These are phyloP conservation scores for Pelecanus crispus DNA, from an alignment of 2,113 vertebrate genomes.

Conservation along the genomic window DNA sequence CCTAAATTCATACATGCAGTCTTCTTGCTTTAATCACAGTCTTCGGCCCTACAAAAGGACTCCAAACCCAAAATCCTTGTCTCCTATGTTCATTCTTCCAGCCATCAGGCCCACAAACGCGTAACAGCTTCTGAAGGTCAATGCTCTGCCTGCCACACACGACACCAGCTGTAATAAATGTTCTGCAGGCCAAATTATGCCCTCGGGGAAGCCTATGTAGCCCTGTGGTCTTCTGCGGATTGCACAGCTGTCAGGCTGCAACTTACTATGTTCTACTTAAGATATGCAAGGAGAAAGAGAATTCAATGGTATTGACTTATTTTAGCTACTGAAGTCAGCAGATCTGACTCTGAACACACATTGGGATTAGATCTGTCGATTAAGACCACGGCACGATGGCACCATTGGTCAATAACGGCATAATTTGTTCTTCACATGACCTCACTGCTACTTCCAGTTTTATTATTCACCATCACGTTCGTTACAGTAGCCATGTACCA, in stretches of 20 bases:
- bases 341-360: neutral
- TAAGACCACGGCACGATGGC: neutral
- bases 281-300: slow-evolving; percentile 14
- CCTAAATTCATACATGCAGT: neutral
- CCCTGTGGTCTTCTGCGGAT: neutral
- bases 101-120: neutral
- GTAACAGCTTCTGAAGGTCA: neutral
- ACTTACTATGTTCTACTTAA: neutral
- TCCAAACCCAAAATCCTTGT: neutral
- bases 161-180: neutral
- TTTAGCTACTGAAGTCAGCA: slow-evolving; percentile 30
- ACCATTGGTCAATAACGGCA: neutral
- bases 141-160: neutral
- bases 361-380: slow-evolving; percentile 1
- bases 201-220: neutral
- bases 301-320: slow-evolving; percentile 24
- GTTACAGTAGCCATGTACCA: neutral
- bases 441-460: neutral
- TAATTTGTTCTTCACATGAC: neutral
- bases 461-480: rapidly evolving
- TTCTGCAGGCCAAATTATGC: neutral
- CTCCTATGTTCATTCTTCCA: neutral
- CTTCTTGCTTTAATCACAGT: neutral
- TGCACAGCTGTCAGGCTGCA: slow-evolving; percentile 13
- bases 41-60: neutral